These are phyloP conservation scores for Dreissena rostriformis DNA, from an alignment of 1,140 invertebrate species.

Conservation along the genomic window DNA sequence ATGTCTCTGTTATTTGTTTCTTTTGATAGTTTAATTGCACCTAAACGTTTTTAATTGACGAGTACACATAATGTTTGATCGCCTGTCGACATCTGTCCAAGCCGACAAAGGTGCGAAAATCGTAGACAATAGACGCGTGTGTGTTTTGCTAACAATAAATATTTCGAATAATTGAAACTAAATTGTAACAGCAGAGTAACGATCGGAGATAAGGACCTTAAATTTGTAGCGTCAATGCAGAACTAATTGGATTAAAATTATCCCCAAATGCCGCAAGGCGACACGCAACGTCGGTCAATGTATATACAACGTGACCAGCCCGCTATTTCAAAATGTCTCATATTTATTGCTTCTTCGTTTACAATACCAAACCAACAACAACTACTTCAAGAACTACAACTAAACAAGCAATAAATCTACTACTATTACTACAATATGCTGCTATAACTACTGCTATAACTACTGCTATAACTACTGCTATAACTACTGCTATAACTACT, in stretches of 20 bases:
- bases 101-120: neutral
- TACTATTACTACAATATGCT: neutral
- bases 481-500: neutral
- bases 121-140: neutral
- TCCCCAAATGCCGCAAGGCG: no score
- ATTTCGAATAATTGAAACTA: neutral
- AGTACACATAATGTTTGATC: slow-evolving; percentile 5
- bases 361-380: neutral
- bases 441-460: neutral
- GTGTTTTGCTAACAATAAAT: slow-evolving; percentile 3
- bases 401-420: neutral
- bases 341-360: no score
- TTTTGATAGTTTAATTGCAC: slow-evolving; percentile 6
- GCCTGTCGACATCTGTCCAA: neutral
- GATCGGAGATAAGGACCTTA: no score
- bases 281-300: no score
- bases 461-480: neutral
- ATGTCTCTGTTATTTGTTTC: no score
- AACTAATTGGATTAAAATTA: no score
- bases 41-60: neutral
- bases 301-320: no score
- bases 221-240: no score
- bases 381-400: neutral
- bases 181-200: neutral
- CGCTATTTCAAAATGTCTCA: no score